These are phyloP conservation scores for Peromyscus maniculatus DNA, from an alignment of 2,113 vertebrate genomes.

Conservation along the genomic window DNA sequence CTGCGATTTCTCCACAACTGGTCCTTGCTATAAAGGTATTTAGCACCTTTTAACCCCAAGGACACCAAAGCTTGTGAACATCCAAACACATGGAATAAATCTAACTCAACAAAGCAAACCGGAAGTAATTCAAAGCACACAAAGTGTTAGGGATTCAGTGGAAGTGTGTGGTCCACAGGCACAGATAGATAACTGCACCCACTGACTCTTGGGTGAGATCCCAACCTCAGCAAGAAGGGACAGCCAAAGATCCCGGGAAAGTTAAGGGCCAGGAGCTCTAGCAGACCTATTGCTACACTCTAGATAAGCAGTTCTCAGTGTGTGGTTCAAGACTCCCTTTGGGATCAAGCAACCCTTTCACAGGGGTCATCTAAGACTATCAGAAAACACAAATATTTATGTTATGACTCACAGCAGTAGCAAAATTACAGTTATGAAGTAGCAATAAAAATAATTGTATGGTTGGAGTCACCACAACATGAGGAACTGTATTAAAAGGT, in stretches of 20 bases:
- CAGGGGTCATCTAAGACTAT: not conserved
- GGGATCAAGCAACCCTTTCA: not conserved
- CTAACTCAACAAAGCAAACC: not conserved
- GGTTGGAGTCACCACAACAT: not conserved
- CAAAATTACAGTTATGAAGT: not conserved
- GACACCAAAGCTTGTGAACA: constrained; percentile 50
- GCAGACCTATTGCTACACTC: not conserved
- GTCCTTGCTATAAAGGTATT: constrained; percentile 57
- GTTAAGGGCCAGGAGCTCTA: not conserved
- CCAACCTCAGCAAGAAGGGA: not conserved
- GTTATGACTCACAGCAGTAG: not conserved
- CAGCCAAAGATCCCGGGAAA: not conserved
- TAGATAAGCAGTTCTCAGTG: not conserved
- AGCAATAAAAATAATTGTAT: not conserved
- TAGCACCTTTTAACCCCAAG: constrained; percentile 65
- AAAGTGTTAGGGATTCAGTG: accelerated
- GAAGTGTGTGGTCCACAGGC: not conserved
- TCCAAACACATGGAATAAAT: constrained; percentile 45
- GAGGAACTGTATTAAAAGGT: not conserved
- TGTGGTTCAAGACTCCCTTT: not conserved
- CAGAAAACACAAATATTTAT: not conserved
- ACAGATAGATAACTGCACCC: not conserved
- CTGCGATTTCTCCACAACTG: constrained; percentile 51
- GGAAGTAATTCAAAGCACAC: not conserved
- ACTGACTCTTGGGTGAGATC: not conserved